A percentile compares a stretch with the other conserved stretches of the same genome.
phyloP scores from a whole-genome alignment of 2,888 invertebrate species.

The Leptogaster cylindrica region DNA sequence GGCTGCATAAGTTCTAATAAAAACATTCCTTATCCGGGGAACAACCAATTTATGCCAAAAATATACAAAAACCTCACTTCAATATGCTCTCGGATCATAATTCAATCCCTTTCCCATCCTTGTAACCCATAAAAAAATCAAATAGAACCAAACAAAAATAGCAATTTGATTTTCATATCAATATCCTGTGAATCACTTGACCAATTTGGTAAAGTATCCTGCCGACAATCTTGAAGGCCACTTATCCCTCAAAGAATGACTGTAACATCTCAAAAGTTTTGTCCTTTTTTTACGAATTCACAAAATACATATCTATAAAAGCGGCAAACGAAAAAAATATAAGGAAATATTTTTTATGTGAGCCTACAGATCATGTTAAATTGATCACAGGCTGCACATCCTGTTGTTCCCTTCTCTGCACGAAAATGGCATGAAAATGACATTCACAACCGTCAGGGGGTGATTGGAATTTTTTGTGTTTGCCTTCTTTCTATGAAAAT shows the following conservation, averaged over 20 bases:
- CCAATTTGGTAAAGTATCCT: conserved; percentile 43
- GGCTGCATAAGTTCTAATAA: no score
- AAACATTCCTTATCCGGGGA: conserved; percentile 2
- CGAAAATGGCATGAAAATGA: conserved; percentile 17
- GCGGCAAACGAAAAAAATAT: background rate
- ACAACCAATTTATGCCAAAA: conserved; percentile 3
- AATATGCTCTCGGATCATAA: conserved; percentile 32
- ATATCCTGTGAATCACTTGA: conserved; percentile 47
- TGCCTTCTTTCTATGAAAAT: conserved; percentile 38
- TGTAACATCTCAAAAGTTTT: conserved; percentile 20
- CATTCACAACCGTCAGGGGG: conserved; percentile 17
- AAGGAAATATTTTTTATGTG: conserved; percentile 19
- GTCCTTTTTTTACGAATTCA: conserved; percentile 34
- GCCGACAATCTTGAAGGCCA: conserved; percentile 18
- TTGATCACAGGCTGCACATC: conserved; percentile 28
- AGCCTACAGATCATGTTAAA: conserved; percentile 35
- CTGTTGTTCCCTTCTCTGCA: background rate
- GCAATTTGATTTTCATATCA: conserved; percentile 47
- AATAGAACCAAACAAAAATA: conserved; percentile 18
- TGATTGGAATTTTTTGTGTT: conserved; percentile 37
- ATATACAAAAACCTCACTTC: conserved; percentile 18
- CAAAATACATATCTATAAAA: no score
- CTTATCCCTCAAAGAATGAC: conserved; percentile 5
- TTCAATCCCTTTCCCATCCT: background rate
- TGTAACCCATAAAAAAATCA: conserved; percentile 18